Base-by-base conservation (phyloP, 1,140 invertebrate species). In the Diorhabda sublineata region DNA sequence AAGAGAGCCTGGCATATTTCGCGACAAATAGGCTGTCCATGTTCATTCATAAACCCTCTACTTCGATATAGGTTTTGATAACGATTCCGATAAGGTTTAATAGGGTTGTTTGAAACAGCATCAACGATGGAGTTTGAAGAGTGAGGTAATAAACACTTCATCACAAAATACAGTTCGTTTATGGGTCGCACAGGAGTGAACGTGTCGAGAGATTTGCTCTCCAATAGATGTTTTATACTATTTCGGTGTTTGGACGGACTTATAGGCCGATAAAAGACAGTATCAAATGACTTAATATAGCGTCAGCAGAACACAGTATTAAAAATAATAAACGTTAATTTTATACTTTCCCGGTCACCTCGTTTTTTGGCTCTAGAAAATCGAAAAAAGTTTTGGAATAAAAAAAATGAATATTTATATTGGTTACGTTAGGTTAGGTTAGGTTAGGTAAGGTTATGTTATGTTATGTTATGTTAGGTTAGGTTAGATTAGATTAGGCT, bases 181-280 rank as follows among this genome's bases (percentile, higher is more conserved):
- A 52, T 52, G 47, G 47, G 6, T 52, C 47, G n/a, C 47, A 52
- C 47, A 52, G 47, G 47, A 52, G 6, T 52, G n/a, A 52, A 52
- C 47, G 47, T 52, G 47, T 52, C 47, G n/a, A 52, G 47, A 52
- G 47, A 52, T 52, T 52, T 52, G 6, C 47, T 52, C 47, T 52
- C n/a, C 47, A 52, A 52, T 52, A n/a, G 47, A 52, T 52, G 47
- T 52, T 52, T 52, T 52, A 52, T 52, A 52, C 47, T 52, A 52
- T 52, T 52, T 52, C n/a, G 47, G 6, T 52, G 47, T 4, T n/a
- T 3, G 47, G 2, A 6, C 2, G 47, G n/a, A n/a, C 47, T 26
- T 26, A 1, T 26, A 52, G 47, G 47, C 47, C 47, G 26, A 26
- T 26, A 26, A 26, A 26, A 26, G 26, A 26, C 26, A 26, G 26